phyloP scores from a whole-genome alignment of 2,113 vertebrate species.

The Gila orcuttii region DNA sequence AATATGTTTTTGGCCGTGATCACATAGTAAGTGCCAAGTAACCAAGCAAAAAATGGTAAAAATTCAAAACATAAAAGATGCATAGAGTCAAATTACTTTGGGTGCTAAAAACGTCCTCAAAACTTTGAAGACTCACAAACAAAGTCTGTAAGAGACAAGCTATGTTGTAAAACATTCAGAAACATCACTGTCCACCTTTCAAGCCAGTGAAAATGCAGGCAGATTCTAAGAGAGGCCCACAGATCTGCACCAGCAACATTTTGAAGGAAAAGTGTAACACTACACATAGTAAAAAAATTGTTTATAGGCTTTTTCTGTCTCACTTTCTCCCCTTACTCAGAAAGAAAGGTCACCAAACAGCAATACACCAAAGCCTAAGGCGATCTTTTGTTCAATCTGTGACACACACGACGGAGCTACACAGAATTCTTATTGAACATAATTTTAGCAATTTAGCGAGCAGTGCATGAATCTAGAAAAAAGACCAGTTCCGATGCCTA shows the following conservation, averaged over 20 bases:
- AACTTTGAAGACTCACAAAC: neutral
- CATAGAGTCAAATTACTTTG: neutral
- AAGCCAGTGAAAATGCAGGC: neutral
- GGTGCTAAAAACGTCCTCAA: neutral
- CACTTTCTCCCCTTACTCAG: conserved; percentile 20
- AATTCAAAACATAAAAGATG: neutral
- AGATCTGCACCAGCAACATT: neutral
- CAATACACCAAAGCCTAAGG: conserved; percentile 25
- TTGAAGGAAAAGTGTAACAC: neutral
- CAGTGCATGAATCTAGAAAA: conserved; percentile 22
- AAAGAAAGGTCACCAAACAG: conserved; percentile 50
- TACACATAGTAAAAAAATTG: neutral
- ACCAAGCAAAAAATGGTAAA: neutral
- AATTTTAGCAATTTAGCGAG: conserved; percentile 28
- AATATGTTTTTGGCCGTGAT: too few species aligned
- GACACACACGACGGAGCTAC: conserved; percentile 8
- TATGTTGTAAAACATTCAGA: neutral
- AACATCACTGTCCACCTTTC: neutral
- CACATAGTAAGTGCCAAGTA: too few species aligned
- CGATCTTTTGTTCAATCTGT: conserved; percentile 23
- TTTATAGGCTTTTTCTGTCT: neutral
- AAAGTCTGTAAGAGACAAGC: neutral
- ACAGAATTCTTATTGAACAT: conserved; percentile 31
- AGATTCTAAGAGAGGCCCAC: neutral
- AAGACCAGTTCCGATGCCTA: neutral